Evolutionary conservation across 2,797 vertebrate species (phyloP).

Genomic region (Coccyzus lansbergi): DNA sequence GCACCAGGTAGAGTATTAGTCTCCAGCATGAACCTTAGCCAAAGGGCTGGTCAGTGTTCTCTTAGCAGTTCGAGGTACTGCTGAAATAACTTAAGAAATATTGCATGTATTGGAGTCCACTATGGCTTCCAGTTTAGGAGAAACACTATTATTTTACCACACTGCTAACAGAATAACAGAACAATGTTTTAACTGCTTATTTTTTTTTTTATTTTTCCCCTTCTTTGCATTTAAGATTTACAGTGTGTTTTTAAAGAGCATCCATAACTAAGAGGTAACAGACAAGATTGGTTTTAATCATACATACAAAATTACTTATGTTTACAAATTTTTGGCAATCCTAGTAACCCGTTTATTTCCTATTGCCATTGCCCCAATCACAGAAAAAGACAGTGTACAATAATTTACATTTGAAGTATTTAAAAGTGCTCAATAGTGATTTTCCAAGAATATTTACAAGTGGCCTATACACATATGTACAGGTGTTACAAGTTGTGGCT

Average conservation of each 20-base stretch:
- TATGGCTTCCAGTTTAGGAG: background rate
- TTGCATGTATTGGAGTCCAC: background rate
- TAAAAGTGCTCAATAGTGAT: slow-evolving; percentile 98
- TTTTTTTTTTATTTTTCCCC: slow-evolving; percentile 59
- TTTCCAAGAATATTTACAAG: slow-evolving; percentile 89
- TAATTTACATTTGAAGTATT: slow-evolving; percentile 94
- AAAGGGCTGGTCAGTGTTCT: background rate
- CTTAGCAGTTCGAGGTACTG: background rate
- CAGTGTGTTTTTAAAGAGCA: slow-evolving; percentile 74
- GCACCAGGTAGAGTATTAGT: background rate
- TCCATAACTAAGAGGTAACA: slow-evolving; percentile 67
- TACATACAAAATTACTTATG: slow-evolving; percentile 87
- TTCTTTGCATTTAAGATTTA: slow-evolving; percentile 69
- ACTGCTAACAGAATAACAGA: background rate
- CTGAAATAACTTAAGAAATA: background rate
- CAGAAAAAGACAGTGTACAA: slow-evolving; percentile 88
- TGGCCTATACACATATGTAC: slow-evolving; percentile 86
- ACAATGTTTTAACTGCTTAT: slow-evolving; percentile 29
- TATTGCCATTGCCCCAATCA: slow-evolving; percentile 88
- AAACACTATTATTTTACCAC: background rate
- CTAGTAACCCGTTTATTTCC: slow-evolving; percentile 89
- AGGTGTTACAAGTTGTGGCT: slow-evolving; percentile 80
- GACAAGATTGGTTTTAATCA: slow-evolving; percentile 62
- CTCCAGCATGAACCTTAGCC: background rate
- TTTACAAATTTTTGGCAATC: slow-evolving; percentile 97